Percentiles rank a stretch among this genome's conserved stretches.
These are phyloP conservation scores for Pogonophryne albipinna DNA, from an alignment of 2,797 vertebrate species.

Conservation along the genomic window DNA sequence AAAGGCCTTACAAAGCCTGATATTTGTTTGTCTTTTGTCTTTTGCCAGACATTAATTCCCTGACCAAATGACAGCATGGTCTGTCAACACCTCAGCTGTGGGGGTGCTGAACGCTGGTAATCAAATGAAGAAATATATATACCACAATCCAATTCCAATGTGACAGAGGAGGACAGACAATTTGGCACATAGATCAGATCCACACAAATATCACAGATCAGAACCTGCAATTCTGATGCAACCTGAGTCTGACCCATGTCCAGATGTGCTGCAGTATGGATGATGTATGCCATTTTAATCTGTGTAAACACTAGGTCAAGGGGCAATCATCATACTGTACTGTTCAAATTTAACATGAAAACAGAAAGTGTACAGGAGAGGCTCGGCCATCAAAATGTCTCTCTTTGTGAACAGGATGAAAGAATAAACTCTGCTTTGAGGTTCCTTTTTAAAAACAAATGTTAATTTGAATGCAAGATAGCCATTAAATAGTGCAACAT, in stretches of 20 bases:
- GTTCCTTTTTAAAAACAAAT: background rate
- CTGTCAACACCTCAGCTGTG: constrained; percentile 23
- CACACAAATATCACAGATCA: constrained; percentile 48
- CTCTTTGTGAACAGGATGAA: constrained; percentile 43
- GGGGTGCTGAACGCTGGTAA: constrained; percentile 31
- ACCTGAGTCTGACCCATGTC: constrained; percentile 45
- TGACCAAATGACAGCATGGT: constrained; percentile 19
- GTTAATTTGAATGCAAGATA: background rate
- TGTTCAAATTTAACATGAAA: constrained; percentile 29
- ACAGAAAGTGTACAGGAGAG: constrained; percentile 10
- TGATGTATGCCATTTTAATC: constrained; percentile 59
- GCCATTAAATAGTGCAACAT: background rate
- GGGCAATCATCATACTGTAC: constrained; percentile 30
- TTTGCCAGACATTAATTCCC: constrained; percentile 2
- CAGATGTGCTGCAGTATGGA: constrained; percentile 64
- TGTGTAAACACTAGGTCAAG: constrained; percentile 47
- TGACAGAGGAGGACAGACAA: constrained; percentile 39
- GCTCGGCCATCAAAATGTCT: constrained; percentile 52
- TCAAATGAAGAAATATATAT: constrained; percentile 28
- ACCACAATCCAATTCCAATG: constrained; percentile 35
- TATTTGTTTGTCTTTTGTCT: constrained; percentile 9
- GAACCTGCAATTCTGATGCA: constrained; percentile 45
- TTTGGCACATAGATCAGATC: constrained; percentile 23
- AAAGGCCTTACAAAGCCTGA: background rate
- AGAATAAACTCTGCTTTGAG: constrained; percentile 6